Evolutionary conservation across 2,797 vertebrate species (phyloP), one percentile per base, ranked within the genome.

Genomic region (Capromys pilorides): DNA sequence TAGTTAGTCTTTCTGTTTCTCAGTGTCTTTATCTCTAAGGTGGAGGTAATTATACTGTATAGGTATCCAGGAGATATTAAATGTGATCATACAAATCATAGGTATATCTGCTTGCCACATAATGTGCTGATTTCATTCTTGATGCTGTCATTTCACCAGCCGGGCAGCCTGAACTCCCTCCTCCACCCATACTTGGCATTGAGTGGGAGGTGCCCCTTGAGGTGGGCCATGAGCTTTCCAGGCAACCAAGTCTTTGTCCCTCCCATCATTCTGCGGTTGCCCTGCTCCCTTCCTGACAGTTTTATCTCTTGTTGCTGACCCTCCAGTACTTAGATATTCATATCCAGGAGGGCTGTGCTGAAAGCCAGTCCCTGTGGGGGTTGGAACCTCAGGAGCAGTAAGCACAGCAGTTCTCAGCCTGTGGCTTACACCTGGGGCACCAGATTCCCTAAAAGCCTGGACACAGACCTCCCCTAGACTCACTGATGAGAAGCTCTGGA

Each of bases 191-290:
- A 19, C 8, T 69, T 78, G 57, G 9, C 31, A 26, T 5, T 6
- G 39, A 64, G 16, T 28, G 24, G 36, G n/a, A 18, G 64, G 14
- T 66, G 71, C 18, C 49, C 33, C n/a, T 14, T 1, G n/a, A 18
- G 1, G n/a, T 6, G 5, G 45, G 31, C 3, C 64, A 6, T 21
- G 67, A 14, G 24, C 78, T 67, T 81, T 49, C 36, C 36, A 36
- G 45, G 45, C 19, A 18, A 5, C 24, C 41, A 2, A 0, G 31
- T 21, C 13, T 19, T 28, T 24, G 1, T 22, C 12, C 0, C 5
- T 21, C 4, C 33, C 59, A 19, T n/a, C 6, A 14, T 33, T 59
- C 54, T 64, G 0, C 5, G 3, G 57, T 49, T 33, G 45, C 19
- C 36, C 10, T 77, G 39, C 51, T 84, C 10, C 79, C 59, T 62